Base-by-base conservation (phyloP, 2,113 vertebrate genomes). In the Entelurus aequoreus region DNA sequence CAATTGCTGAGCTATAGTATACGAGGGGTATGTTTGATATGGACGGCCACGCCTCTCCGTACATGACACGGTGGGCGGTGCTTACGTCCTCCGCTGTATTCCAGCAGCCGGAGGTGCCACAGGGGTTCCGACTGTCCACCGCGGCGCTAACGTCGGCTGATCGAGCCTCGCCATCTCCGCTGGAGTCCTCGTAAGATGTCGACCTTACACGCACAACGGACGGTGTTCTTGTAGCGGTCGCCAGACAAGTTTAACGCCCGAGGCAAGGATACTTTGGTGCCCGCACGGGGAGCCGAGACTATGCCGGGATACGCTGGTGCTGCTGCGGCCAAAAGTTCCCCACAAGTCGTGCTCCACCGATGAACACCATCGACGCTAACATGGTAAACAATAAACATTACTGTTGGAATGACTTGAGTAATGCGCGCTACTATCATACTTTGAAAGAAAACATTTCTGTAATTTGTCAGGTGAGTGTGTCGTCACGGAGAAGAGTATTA, bases 351-450 rank as follows among this genome's bases (percentile, higher is more conserved):
- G 47, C 28, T 16, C 28, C 21, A 36, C 16, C 16, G 5, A 28
- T 28, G 28, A 28, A 37, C 15, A 2, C 60, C 35, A 10, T 61
- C 60, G 47, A 48, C 59, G 48, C 16, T 50, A 50, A 48, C 2
- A 61, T 61, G 60, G 60, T 61, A 49, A 61, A 16, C 16, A 16
- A 48, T 61, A 49, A 61, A 16, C 16, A 16, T 8, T 15, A 44
- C 11, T 48, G 10, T 6, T 44, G 55, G n/a, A 11, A 8, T 37
- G 11, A 37, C 36, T 40, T 55, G 35, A 1, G 2, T 36, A n/a
- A 37, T 37, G 40, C 6, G 10, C 7, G 53, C 5, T 4, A 36
- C 13, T 14, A 8, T 15, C 5, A 3, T 6, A 46, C 42, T 3
- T 46, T 46, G 5, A 46, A 46, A 4, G 42, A 0, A 42, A 42